Percentiles rank a stretch among this genome's conserved stretches.
These are phyloP conservation scores for Mizuhopecten yessoensis DNA, from an alignment of 1,140 invertebrate species.

Conservation along the genomic window DNA sequence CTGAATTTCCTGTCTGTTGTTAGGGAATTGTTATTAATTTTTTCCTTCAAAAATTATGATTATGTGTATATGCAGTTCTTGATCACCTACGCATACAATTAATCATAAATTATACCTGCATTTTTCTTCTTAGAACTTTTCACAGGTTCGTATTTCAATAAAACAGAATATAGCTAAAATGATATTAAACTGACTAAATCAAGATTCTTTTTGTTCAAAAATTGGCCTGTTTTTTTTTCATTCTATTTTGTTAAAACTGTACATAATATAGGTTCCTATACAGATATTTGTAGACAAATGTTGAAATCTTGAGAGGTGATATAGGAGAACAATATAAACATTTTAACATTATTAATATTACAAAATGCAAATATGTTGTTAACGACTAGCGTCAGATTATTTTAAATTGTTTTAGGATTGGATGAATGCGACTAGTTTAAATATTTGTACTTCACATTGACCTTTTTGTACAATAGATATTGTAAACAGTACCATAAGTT, in stretches of 20 bases:
- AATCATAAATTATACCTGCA: not conserved
- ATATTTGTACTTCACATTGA: conserved; percentile 4
- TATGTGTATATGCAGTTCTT: conserved; percentile 32
- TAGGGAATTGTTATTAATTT: not conserved
- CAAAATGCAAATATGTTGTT: conserved; percentile 39
- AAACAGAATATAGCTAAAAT: not conserved
- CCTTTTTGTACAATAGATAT: conserved; percentile 3
- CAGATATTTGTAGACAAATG: conserved; percentile 10
- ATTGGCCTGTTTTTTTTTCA: not conserved
- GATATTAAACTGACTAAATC: not conserved
- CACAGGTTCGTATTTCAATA: not conserved
- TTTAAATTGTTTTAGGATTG: conserved; percentile 13
- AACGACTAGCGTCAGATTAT: not conserved
- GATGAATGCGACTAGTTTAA: conserved; percentile 35
- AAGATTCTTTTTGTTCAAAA: not conserved
- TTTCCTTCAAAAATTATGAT: not conserved
- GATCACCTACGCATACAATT: conserved; percentile 33
- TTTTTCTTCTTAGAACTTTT: not conserved
- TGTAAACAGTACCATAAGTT: conserved; percentile 19
- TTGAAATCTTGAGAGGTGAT: not conserved
- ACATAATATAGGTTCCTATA: conserved; percentile 1
- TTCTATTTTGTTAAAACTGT: not conserved
- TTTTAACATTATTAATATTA: conserved; percentile 19
- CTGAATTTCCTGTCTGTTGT: not conserved
- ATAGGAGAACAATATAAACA: not conserved